A percentile compares a stretch with the other conserved stretches of the same genome.
Evolutionary conservation across 2,888 invertebrate genomes (phyloP).

Genomic region (Synergus laeviventris): DNA sequence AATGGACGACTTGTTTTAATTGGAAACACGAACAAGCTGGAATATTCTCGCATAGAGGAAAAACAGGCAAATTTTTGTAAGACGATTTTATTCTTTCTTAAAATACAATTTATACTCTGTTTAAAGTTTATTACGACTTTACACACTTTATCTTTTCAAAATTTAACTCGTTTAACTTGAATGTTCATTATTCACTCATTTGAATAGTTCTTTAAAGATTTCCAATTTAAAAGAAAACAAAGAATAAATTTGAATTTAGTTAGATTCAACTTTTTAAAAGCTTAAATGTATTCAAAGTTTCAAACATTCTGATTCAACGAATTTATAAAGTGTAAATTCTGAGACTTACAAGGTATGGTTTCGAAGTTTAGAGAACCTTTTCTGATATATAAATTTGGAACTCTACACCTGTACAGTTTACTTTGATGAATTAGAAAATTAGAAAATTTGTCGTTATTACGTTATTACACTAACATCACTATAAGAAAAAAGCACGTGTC

Average conservation of each 20-base stretch:
- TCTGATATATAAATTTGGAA: neutral
- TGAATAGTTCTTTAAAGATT: neutral
- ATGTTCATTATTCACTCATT: neutral
- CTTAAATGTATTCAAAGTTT: neutral
- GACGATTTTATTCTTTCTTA: neutral
- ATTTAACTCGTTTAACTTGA: neutral
- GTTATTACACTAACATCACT: neutral
- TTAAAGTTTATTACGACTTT: neutral
- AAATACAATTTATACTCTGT: neutral
- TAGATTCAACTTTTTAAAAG: neutral
- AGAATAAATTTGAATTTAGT: too few relatives aligned
- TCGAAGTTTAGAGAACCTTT: neutral
- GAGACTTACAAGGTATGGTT: neutral
- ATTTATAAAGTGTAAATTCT: too few relatives aligned
- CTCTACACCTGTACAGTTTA: too few relatives aligned
- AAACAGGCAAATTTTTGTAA: neutral
- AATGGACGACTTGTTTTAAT: constrained; percentile 3
- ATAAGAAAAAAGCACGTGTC: constrained; percentile 10
- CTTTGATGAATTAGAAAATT: too few relatives aligned
- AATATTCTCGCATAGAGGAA: neutral
- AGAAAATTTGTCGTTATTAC: too few relatives aligned
- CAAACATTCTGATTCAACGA: neutral
- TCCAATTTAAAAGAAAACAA: neutral
- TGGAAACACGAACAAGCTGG: neutral
- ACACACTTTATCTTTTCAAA: neutral